Evolutionary conservation across 1,140 invertebrate species (phyloP), one percentile per base, ranked within the genome.

Genomic region (Grapholita molesta): DNA sequence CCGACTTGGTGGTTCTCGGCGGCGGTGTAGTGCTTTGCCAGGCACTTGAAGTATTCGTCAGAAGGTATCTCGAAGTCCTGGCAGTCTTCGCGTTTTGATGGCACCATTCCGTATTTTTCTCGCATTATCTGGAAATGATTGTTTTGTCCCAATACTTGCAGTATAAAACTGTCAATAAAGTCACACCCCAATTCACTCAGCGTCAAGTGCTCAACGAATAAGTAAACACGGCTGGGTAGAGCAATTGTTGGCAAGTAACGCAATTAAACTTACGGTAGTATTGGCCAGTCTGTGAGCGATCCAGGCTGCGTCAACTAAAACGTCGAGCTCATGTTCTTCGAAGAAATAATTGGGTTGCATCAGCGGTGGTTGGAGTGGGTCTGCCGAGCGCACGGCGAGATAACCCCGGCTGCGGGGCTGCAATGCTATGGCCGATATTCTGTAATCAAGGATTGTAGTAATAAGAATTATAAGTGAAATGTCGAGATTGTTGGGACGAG

Each of bases 291-390:
- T 86, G 24, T 96, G 93, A 4, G 94, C 94, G 48, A 96, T 94
- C 83, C 94, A 97, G 66, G 92, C 92, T 64, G 96, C 96, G 93
- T 97, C 96, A 3, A 97, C 93, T 0, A 97, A 82, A 0, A 93
- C 93, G n/a, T 94, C 93, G 0, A 96, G 91, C 75, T 98, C 97
- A 48, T 96, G 94, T 0, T 95, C 94, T 68, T 96, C 94, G 3
- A 93, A 94, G 61, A 98, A 91, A 85, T 98, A 98, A 78, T 96
- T 97, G 0, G 97, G 96, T 78, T 97, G 94, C 78, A 99, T 96
- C n/a, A 95, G 80, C 0, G 98, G 98, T 28, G 95, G 94, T 3
- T 94, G 94, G 0, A 94, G 83, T 0, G 98, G 98, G 93, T 99
- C 95, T n/a, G 92, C 93, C 0, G 94, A 95, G 30, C 93, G 93